Base-by-base conservation (phyloP, 2,113 vertebrate genomes). In the Cairina moschata region DNA sequence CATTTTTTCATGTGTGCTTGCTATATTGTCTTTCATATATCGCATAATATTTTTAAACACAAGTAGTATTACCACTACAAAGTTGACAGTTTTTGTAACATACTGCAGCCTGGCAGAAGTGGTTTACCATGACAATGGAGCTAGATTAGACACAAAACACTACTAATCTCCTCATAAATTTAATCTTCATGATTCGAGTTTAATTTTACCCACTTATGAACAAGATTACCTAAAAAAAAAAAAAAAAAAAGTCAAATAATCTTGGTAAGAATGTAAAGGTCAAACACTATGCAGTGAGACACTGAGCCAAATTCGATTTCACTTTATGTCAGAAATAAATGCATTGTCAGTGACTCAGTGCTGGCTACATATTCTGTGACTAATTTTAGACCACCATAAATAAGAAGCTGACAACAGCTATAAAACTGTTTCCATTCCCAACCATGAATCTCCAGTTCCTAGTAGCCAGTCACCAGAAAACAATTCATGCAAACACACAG, bases 241-340 rank as follows among this genome's bases (percentile, higher is more conserved):
- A 83, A 80, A 91, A 94, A 80, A n/a, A 88, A 96, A 95, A 85
- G 84, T 56, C 73, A 88, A 97, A 91, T 82, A 95, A 92, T 90
- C 79, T 91, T 96, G 66, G 58, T 92, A 97, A 93, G 80, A 97
- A 97, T 91, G 89, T 95, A 96, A 97, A 97, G 94, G 91, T 97
- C 97, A 97, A 92, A 97, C 56, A 95, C 62, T 94, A 86, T 87
- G 74, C 91, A 97, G 86, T 88, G 85, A 95, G 94, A 95, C 88
- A 96, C 92, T 98, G 98, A 98, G 97, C 97, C 97, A 98, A 98
- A 98, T 98, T 98, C 90, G 16, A 80, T 98, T 99, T 98, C 96
- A 97, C 97, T 98, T 98, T 98, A 98, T 98, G 98, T 98, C 97
- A 98, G 97, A 98, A 98, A 97, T 98, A 98, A 98, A 98, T 98